Percentiles rank a stretch among this genome's conserved stretches.
Conservation (phyloP, 2,797 vertebrate species). For the Potorous gilbertii region DNA sequence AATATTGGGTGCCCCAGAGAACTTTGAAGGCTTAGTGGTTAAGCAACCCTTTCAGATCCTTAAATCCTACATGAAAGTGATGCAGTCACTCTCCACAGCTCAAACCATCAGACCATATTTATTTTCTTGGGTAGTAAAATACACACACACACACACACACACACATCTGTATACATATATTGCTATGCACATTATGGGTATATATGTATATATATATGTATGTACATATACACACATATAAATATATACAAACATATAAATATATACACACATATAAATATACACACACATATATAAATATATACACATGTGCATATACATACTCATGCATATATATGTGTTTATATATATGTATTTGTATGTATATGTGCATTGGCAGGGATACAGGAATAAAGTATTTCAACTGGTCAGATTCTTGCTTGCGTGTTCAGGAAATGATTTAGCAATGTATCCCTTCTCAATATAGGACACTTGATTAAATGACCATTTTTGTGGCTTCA, state of each 20-base stretch:
- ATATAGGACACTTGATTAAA: not conserved
- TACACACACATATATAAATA: no score
- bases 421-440: not conserved
- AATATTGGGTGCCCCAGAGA: not conserved
- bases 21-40: not conserved
- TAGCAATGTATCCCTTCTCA: not conserved
- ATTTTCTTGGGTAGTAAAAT: not conserved
- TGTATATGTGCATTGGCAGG: not conserved
- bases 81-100: not conserved
- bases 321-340: no score
- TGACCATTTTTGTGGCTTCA: not conserved
- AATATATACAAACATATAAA: no score
- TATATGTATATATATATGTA: not conserved
- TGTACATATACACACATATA: no score
- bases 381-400: not conserved
- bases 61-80: not conserved
- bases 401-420: not conserved
- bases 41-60: not conserved
- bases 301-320: not conserved
- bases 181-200: not conserved
- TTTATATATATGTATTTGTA: not conserved
- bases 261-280: no score
- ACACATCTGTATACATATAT: not conserved
- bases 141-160: not conserved
- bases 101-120: not conserved